These are phyloP conservation scores for Digitonthophagus gazella DNA, from an alignment of 2,888 invertebrate genomes.

Conservation along the genomic window DNA sequence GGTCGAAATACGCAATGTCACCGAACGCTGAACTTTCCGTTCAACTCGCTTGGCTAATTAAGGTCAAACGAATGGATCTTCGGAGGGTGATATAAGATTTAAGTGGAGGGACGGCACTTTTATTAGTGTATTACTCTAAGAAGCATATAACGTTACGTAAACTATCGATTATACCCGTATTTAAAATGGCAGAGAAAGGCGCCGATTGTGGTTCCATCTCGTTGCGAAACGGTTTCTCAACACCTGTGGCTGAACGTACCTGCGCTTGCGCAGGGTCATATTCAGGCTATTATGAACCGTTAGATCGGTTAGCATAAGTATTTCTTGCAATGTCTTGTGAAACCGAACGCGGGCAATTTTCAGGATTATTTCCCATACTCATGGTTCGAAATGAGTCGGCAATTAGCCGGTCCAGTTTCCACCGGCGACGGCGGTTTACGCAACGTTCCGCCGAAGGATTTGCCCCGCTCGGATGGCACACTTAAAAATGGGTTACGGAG, in stretches of 20 bases:
- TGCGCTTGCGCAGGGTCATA: background rate
- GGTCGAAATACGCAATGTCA: background rate
- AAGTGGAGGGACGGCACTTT: background rate
- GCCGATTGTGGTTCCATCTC: background rate
- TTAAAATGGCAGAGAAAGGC: slow-evolving; percentile 14
- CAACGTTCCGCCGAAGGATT: background rate
- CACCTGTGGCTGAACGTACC: slow-evolving; percentile 10
- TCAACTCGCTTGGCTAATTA: background rate
- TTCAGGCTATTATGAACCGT: background rate
- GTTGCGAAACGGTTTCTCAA: slow-evolving; percentile 15
- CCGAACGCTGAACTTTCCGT: background rate
- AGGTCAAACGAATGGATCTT: background rate
- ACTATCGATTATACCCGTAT: slow-evolving; percentile 12
- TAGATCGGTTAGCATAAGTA: background rate
- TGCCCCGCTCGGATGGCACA: slow-evolving; percentile 27
- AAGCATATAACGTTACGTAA: slow-evolving; percentile 11
- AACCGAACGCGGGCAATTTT: background rate
- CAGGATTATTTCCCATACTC: background rate
- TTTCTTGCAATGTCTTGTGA: background rate
- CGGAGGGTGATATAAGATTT: background rate
- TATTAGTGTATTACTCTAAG: too few relatives aligned
- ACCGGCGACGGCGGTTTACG: background rate
- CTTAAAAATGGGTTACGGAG: slow-evolving; percentile 29
- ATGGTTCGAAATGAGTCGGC: background rate
- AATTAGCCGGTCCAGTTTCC: background rate